Base-by-base conservation (phyloP, 2,797 vertebrate genomes). In the Selene dorsalis region DNA sequence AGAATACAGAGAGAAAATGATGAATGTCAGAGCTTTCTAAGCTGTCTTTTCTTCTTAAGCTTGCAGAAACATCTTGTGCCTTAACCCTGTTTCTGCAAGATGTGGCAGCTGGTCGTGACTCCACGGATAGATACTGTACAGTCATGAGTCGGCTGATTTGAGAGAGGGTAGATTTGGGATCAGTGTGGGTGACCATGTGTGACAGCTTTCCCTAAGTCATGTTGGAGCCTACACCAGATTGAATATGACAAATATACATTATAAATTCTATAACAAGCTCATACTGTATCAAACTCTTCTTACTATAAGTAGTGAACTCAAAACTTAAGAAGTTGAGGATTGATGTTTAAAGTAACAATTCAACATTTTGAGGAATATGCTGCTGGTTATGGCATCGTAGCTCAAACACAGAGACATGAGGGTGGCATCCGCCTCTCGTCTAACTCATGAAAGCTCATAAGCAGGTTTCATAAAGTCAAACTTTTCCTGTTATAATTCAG, bases 1-100 rank as follows among this genome's bases (percentile, higher is more conserved):
- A 82, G 84, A 87, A 84, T 70, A 89, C 66, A 84, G 76, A 63
- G 83, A 73, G 73, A 81, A 80, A 90, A 86, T 87, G 86, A 87
- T 84, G 89, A 88, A 87, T 84, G 77, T 86, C 88, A 88, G 79
- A 83, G 90, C 75, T 89, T 87, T 83, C 70, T 85, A 88, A 90
- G 88, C 88, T 77, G 76, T 76, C 71, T 88, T 85, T 86, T 87
- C 64, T 85, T 78, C 81, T 86, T 91, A 88, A 87, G 81, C 80
- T 55, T 43, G 50, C 58, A 75, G 85, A 85, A 85, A 89, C 65
- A 80, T 87, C 74, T 81, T 73, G 79, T 67, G 77, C 77, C 83
- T 77, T 82, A 82, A 86, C 84, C 88, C 79, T 56, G 63, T 80
- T 80, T 86, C 78, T 87, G 75, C 63, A 10, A 80, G 81, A 83